phyloP scores from a whole-genome alignment of 2,888 invertebrate species.

The Athalia circularis region DNA sequence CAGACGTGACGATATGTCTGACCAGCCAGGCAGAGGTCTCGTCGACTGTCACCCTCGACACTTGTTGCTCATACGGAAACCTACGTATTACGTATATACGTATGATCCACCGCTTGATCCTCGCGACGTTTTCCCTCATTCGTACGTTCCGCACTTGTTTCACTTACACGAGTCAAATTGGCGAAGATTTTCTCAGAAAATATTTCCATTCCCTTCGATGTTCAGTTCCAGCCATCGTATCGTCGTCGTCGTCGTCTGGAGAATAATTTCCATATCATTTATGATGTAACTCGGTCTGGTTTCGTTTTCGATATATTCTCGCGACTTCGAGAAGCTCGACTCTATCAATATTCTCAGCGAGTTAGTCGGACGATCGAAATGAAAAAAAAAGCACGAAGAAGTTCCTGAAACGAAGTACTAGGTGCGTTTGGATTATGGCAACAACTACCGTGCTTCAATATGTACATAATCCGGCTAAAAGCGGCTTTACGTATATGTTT shows the following conservation, averaged over 20 bases:
- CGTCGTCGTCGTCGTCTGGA: too few species aligned
- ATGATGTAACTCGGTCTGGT: too few species aligned
- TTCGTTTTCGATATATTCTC: too few species aligned
- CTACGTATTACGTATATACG: neutral
- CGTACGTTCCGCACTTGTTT: neutral
- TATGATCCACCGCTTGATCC: neutral
- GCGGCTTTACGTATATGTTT: conserved; percentile 16
- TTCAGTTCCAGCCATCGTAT: too few species aligned
- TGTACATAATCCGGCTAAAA: conserved; percentile 25
- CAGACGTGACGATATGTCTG: neutral
- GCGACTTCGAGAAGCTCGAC: too few species aligned
- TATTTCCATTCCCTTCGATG: too few species aligned
- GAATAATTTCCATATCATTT: too few species aligned
- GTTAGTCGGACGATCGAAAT: neutral
- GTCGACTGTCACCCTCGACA: conserved; percentile 24
- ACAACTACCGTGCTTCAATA: conserved; percentile 32
- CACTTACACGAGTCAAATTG: neutral
- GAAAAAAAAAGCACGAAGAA: neutral
- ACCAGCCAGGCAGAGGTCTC: conserved; percentile 10
- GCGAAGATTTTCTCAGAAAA: neutral
- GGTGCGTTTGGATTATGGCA: conserved; percentile 3
- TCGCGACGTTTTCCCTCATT: conserved; percentile 9
- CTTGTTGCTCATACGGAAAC: conserved; percentile 34
- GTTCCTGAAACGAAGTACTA: neutral
- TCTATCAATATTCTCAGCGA: too few species aligned